Conservation (phyloP, 2,113 vertebrate species). For the Callipepla californica region DNA sequence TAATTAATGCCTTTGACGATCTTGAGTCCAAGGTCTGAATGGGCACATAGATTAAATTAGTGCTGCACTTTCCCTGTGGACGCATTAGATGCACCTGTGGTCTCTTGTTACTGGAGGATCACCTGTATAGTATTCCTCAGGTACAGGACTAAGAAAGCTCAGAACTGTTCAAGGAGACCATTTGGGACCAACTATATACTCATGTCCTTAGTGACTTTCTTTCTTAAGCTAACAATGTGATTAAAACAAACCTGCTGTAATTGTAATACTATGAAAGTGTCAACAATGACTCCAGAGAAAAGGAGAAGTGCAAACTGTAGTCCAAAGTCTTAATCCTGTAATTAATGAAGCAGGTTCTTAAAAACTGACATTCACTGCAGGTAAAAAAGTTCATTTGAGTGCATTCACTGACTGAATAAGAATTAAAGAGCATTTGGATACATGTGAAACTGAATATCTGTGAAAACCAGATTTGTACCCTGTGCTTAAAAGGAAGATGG, state of each 20-base stretch:
- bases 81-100: neutral
- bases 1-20: neutral
- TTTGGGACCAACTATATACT: neutral
- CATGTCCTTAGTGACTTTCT: neutral
- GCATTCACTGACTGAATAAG: neutral
- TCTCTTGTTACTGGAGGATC: neutral
- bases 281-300: neutral
- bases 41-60: neutral
- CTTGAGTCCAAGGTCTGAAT: neutral
- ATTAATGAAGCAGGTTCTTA: neutral
- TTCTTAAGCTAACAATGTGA: neutral
- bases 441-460: neutral
- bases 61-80: neutral
- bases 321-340: neutral
- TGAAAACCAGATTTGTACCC: neutral
- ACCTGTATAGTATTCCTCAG: neutral
- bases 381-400: neutral
- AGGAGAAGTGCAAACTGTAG: neutral
- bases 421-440: neutral
- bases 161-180: neutral
- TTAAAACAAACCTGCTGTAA: neutral
- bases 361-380: neutral
- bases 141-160: neutral
- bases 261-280: neutral
- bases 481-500: fast-evolving